A percentile compares a stretch with the other conserved stretches of the same genome.
phyloP scores from a whole-genome alignment of 2,888 invertebrate species.

The Xestia sexstrigata region DNA sequence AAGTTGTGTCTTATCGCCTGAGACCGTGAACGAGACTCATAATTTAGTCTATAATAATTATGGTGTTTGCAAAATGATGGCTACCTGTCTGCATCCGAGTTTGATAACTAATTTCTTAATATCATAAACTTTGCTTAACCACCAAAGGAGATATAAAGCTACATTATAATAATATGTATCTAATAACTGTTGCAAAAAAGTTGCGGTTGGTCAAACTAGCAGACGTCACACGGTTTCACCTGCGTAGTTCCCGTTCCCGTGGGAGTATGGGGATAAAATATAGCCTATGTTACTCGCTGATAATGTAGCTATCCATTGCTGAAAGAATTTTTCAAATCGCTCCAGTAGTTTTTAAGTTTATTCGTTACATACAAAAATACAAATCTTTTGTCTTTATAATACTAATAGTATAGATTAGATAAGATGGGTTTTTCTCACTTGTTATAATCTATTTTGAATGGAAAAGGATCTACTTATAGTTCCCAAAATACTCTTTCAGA shows the following conservation, averaged over 20 bases:
- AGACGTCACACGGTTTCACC: no score
- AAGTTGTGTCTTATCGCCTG: not conserved
- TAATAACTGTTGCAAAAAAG: slow-evolving; percentile 33
- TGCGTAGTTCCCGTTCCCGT: no score
- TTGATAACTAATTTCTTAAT: slow-evolving; percentile 40
- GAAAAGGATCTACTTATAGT: not conserved
- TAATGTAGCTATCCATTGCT: no score
- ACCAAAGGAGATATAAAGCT: slow-evolving; percentile 9
- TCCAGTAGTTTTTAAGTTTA: no score
- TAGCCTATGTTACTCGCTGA: no score
- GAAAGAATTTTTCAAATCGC: no score
- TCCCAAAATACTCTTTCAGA: no score
- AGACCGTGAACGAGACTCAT: not conserved
- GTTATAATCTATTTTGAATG: not conserved
- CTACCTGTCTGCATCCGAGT: slow-evolving; percentile 40
- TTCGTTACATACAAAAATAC: no score
- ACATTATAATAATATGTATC: not conserved
- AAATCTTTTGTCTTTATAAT: no score
- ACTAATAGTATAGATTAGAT: no score
- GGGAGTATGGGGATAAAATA: no score
- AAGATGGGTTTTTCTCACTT: not conserved
- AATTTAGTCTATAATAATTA: slow-evolving; percentile 30
- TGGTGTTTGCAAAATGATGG: slow-evolving; percentile 30
- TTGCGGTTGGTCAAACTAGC: slow-evolving; percentile 7
- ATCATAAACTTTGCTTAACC: slow-evolving; percentile 5